Evolutionary conservation across 2,797 vertebrate species (phyloP).

Genomic region (Sebastes oblongus): DNA sequence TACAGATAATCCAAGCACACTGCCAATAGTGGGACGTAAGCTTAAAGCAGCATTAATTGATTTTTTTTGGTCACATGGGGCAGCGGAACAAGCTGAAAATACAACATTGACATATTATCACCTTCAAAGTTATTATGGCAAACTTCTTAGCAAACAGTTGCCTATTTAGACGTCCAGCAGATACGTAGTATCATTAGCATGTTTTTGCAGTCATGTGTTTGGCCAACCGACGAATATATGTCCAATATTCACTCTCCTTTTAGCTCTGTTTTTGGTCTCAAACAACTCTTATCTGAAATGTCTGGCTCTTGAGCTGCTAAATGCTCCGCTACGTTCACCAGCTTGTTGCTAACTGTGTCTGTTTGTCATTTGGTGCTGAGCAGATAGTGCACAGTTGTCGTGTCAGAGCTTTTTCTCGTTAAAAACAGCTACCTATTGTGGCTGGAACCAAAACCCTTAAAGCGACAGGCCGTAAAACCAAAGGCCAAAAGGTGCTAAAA

Average conservation of each 20-base stretch:
- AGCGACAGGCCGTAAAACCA: neutral
- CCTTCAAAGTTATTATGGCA: neutral
- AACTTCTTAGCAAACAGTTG: neutral
- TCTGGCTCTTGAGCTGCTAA: neutral
- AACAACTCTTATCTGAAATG: neutral
- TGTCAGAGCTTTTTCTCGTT: no score
- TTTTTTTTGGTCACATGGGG: neutral
- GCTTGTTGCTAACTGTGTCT: neutral
- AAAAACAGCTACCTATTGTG: no score
- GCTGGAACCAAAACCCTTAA: neutral
- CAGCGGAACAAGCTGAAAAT: neutral
- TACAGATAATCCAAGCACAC: neutral
- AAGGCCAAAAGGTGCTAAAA: neutral
- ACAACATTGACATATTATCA: neutral
- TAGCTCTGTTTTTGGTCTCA: neutral
- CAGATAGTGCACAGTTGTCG: no score
- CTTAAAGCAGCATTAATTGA: neutral
- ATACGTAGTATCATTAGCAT: neutral
- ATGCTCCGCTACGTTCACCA: neutral
- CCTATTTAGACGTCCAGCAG: neutral
- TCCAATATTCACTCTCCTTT: neutral
- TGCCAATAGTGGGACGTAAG: neutral
- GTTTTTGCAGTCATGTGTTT: neutral
- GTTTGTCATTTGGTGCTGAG: no score
- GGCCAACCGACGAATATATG: neutral